Evolutionary conservation across 1,140 invertebrate species (phyloP), one percentile per base, ranked within the genome.

Genomic region (Drosophila varians): DNA sequence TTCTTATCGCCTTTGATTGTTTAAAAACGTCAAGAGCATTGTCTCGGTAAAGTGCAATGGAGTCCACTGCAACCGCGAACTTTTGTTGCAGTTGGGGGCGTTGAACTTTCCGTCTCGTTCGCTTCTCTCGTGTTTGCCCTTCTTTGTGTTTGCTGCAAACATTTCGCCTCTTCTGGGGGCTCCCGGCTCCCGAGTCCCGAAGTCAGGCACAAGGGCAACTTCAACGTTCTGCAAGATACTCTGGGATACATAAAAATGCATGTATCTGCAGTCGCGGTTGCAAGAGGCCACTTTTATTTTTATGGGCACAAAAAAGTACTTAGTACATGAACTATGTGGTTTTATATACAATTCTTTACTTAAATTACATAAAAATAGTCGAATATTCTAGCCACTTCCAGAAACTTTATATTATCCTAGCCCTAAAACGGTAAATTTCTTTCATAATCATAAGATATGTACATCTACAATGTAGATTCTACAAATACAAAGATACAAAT

Each of bases 121-220:
- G 14, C 3, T 9, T 14, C 36, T 38, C 38, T n/a, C 66, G 8
- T 56, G 38, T 46, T 34, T 54, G 49, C 21, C 21, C 9, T 45
- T 53, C 47, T 53, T 73, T 69, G 38, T 68, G 52, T 75, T 75
- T 68, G 46, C 14, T 36, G 38, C 53, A 64, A 75, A 62, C 73
- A 64, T 25, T 70, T 43, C 45, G 46, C 23, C 40, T 16, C 42
- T 38, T 18, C 8, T 19, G 18, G 4, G 5, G 25, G 25, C n/a
- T 8, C 14, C 11, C 11, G 3, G 12, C n/a, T 36, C 12, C 12
- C 9, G 11, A 43, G 48, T 18, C 26, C 23, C 4, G 11, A 36
- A 51, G 36, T 52, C 16, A 36, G 45, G 16, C 36, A 48, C 4
- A 25, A 34, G 28, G 25, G 47, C 52, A 55, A 43, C n/a, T 12